A percentile compares a stretch with the other conserved stretches of the same genome.
phyloP scores from a whole-genome alignment of 2,797 vertebrate genomes.

The Danio albolineatus region DNA sequence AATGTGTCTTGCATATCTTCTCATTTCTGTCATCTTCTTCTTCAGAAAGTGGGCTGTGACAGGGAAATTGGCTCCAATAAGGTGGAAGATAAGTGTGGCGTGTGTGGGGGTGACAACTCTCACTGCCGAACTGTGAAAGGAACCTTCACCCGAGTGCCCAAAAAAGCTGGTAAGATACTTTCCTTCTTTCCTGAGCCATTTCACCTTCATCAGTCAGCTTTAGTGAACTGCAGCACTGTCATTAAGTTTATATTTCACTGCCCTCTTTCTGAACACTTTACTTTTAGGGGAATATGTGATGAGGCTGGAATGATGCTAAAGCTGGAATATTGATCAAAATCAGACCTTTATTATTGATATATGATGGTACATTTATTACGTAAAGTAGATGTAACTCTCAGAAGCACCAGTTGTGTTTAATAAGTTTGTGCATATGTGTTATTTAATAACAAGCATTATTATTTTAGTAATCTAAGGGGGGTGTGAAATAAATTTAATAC shows the following conservation, averaged over 20 bases:
- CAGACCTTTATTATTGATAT: neutral
- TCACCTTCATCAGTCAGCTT: neutral
- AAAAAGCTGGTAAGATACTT: constrained; percentile 89
- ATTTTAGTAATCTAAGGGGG: neutral
- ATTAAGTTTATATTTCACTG: constrained; percentile 8
- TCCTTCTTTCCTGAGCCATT: neutral
- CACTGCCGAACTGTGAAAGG: constrained; percentile 96
- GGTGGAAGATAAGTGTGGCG: constrained; percentile 94
- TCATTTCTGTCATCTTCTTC: neutral
- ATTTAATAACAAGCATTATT: neutral
- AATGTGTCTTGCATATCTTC: neutral
- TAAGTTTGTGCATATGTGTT: neutral
- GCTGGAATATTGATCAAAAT: neutral
- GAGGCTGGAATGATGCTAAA: neutral
- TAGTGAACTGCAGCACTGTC: neutral
- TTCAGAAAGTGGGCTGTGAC: constrained; percentile 96
- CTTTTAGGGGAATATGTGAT: neutral
- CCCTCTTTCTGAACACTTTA: constrained; percentile 1
- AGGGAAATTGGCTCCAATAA: constrained; percentile 94
- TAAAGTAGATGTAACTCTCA: neutral
- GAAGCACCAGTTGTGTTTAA: neutral
- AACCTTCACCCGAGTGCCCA: constrained; percentile 91
- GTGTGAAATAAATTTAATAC: neutral
- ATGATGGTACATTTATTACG: neutral
- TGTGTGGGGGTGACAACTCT: constrained; percentile 95